Evolutionary conservation across 2,797 vertebrate species (phyloP).

Genomic region (Parotocinclus haroldoi): DNA sequence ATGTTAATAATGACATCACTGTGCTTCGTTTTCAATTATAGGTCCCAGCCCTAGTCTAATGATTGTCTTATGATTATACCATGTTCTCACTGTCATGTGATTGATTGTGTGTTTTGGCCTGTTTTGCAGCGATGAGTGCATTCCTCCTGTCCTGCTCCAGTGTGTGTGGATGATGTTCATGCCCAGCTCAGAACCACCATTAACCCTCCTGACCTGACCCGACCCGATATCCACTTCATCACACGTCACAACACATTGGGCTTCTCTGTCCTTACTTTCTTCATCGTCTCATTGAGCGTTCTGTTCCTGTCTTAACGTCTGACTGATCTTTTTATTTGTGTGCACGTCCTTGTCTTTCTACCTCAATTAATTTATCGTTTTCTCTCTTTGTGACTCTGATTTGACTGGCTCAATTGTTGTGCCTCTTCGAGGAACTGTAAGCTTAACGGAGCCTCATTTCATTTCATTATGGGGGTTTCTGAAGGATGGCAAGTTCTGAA

Average conservation of each 20-base stretch:
- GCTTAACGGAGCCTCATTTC: slow-evolving; percentile 23
- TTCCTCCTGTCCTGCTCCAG: slow-evolving; percentile 57
- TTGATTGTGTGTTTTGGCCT: slow-evolving; percentile 60
- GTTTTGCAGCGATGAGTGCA: slow-evolving; percentile 74
- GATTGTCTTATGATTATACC: neutral
- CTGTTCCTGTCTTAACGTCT: neutral
- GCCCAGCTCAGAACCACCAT: slow-evolving; percentile 52
- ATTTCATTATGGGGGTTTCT: slow-evolving; percentile 30
- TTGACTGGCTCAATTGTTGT: slow-evolving; percentile 21
- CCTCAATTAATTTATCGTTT: slow-evolving; percentile 7
- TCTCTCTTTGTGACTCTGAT: neutral
- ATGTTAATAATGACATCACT: no score
- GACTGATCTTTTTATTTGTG: neutral
- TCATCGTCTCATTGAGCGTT: slow-evolving; percentile 16
- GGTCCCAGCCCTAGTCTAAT: no score
- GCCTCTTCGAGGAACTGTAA: slow-evolving; percentile 30
- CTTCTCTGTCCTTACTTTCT: slow-evolving; percentile 48
- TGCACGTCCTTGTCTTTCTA: slow-evolving; percentile 18
- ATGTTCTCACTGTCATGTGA: slow-evolving; percentile 26
- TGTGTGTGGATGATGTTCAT: slow-evolving; percentile 63
- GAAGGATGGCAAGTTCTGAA: slow-evolving; percentile 21
- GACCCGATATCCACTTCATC: slow-evolving; percentile 66
- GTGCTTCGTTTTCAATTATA: no score
- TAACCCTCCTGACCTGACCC: slow-evolving; percentile 51
- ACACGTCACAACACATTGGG: slow-evolving; percentile 61